Percentiles rank a stretch among this genome's conserved stretches.
These are phyloP conservation scores for Erithacus rubecula DNA, from an alignment of 2,797 vertebrate genomes.

Conservation along the genomic window DNA sequence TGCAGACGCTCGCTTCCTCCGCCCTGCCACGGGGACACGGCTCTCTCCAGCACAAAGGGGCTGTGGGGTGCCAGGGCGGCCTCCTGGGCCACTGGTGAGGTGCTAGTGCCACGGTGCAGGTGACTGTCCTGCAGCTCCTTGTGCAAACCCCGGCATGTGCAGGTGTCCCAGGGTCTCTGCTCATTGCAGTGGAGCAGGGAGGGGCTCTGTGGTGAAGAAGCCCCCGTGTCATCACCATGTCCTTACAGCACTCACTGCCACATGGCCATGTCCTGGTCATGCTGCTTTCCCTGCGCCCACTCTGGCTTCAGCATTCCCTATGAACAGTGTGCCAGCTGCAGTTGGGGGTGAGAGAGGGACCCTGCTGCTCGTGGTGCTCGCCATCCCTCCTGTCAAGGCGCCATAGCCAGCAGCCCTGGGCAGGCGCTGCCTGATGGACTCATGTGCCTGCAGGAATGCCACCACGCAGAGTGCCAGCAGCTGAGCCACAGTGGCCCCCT, in stretches of 20 bases:
- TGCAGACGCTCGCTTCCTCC: slow-evolving; percentile 67
- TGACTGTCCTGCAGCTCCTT: background rate
- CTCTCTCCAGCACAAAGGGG: slow-evolving; percentile 17
- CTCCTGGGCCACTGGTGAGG: background rate
- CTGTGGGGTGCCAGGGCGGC: background rate
- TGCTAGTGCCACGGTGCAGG: background rate
- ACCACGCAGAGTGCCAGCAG: slow-evolving; percentile 87
- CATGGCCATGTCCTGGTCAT: accelerated
- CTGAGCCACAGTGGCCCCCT: slow-evolving; percentile 84
- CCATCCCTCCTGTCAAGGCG: background rate
- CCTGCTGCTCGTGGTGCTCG: accelerated
- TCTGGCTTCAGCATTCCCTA: accelerated
- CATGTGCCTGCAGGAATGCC: slow-evolving; percentile 81
- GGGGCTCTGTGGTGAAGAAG: background rate
- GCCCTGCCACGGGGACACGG: slow-evolving; percentile 48
- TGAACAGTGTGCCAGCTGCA: accelerated
- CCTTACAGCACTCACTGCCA: background rate
- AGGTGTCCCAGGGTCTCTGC: background rate
- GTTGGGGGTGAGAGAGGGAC: accelerated
- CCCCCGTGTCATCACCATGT: background rate
- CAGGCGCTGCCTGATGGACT: accelerated
- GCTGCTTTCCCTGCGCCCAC: accelerated
- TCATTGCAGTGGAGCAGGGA: accelerated
- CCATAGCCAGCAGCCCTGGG: accelerated
- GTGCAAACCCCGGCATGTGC: accelerated